Base-by-base conservation (phyloP, 92 coral and sea anemone species). In the Heteractis magnifica region DNA sequence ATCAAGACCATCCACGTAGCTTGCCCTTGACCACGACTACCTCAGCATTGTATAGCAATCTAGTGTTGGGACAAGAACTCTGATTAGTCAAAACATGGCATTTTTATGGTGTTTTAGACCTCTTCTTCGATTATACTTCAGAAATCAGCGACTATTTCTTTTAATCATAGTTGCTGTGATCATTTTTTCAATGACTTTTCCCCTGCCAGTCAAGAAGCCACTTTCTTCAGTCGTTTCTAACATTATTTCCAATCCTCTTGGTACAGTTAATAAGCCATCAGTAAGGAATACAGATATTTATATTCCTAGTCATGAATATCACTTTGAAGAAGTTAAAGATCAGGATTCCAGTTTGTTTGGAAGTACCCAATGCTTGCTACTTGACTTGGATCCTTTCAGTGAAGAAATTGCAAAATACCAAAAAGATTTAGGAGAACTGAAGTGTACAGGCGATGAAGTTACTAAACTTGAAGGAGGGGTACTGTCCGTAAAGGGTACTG, bases 361-460 rank as follows among this genome's bases (percentile, higher is more conserved):
- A 16, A 50, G 79, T 15, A 51, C 81, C 70, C 80, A 89, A 23
- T 89, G 92, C 15, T 50, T 86, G 1, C 56, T 89, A 13, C 76
- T 89, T 55, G 90, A 89, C 59, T 7, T 86, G 8, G 92, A 89
- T 26, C 89, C 89, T 5, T 78, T 71, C 21, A 87, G 83, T 79
- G 78, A 44, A 41, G 87, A 65, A 23, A 56, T 89, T 62, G 55
- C 71, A 15, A 59, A 74, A 13, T 73, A 56, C 50, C 86, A 86
- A 74, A 89, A 86, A 78, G 85, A 89, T 76, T 56, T 89, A 49
- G 92, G 92, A 12, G 77, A 86, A 48, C 77, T 89, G 62, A 81
- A 72, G 52, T 89, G 92, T 53, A 44, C 80, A 14, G 88, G 71
- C 6, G 72, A 64, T 0, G 52, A 78, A 19, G 75, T 77, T 82